Percentiles rank a stretch among this genome's conserved stretches.
These are phyloP conservation scores for Bettongia penicillata DNA, from an alignment of 2,113 vertebrate genomes.

Conservation along the genomic window DNA sequence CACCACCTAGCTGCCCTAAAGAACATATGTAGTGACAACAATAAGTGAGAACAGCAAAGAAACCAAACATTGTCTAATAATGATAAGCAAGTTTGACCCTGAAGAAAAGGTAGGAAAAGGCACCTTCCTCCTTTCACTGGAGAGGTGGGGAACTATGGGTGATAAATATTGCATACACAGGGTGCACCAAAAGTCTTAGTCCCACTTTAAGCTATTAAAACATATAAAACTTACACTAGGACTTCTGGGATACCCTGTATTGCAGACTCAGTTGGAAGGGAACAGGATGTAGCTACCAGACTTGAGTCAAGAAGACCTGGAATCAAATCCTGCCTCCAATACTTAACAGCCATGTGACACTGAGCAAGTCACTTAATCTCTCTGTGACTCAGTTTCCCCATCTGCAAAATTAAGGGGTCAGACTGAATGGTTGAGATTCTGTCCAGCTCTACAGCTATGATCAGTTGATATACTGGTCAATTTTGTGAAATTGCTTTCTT, in stretches of 20 bases:
- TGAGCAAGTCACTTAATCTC: not conserved
- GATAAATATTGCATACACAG: not conserved
- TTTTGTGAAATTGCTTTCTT: not conserved
- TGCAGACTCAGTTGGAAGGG: not conserved
- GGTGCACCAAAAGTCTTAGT: not conserved
- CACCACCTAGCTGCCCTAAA: not conserved
- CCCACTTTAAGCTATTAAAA: not conserved
- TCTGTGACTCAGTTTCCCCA: not conserved
- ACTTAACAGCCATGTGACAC: not conserved
- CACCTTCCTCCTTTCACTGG: not conserved
- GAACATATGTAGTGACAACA: not conserved
- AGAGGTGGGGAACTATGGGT: not conserved
- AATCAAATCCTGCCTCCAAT: not conserved
- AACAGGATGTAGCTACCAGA: not conserved
- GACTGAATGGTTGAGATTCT: not conserved
- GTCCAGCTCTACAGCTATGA: not conserved
- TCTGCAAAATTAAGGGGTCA: not conserved
- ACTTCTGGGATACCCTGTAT: not conserved
- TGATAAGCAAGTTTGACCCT: not conserved
- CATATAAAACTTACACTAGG: not conserved
- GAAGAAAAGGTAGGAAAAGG: not conserved
- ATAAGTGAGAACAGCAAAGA: not conserved
- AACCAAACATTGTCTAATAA: not conserved
- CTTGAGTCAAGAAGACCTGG: not conserved
- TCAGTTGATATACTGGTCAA: not conserved